Evolutionary conservation across 2,113 vertebrate genomes (phyloP).

Genomic region (Anoura caudifer): DNA sequence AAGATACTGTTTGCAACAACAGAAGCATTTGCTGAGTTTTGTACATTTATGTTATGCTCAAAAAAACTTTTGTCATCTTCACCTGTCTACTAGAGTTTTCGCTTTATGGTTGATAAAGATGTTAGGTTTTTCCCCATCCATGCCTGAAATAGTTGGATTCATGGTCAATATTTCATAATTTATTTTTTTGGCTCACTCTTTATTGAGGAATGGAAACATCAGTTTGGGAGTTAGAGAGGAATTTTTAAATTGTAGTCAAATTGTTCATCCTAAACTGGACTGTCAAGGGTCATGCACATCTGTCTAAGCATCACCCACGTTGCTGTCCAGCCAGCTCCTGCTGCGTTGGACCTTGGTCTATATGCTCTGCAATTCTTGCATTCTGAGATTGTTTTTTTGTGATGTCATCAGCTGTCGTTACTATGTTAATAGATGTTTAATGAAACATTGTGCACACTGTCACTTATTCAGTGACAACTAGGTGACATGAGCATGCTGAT

Average conservation of each 20-base stretch:
- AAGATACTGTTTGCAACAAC: background rate
- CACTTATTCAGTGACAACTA: background rate
- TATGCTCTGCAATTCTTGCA: background rate
- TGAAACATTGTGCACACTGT: background rate
- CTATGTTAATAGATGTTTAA: background rate
- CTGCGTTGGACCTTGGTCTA: background rate
- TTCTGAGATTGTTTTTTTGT: background rate
- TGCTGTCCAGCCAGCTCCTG: background rate
- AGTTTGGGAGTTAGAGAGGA: background rate
- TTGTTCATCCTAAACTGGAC: rapidly evolving
- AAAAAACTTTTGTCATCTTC: background rate
- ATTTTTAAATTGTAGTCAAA: background rate
- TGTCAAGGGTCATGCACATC: background rate
- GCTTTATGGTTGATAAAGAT: background rate
- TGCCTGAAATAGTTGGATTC: background rate
- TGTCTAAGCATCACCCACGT: rapidly evolving
- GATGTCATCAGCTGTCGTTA: background rate
- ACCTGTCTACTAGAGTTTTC: background rate
- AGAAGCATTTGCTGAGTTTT: background rate
- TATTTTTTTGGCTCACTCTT: background rate
- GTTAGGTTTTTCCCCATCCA: background rate
- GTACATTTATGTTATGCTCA: background rate
- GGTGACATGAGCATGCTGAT: background rate
- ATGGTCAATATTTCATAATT: background rate
- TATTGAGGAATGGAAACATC: background rate